These are phyloP conservation scores for Anastrepha ludens DNA, from an alignment of 1,140 invertebrate species.

Conservation along the genomic window DNA sequence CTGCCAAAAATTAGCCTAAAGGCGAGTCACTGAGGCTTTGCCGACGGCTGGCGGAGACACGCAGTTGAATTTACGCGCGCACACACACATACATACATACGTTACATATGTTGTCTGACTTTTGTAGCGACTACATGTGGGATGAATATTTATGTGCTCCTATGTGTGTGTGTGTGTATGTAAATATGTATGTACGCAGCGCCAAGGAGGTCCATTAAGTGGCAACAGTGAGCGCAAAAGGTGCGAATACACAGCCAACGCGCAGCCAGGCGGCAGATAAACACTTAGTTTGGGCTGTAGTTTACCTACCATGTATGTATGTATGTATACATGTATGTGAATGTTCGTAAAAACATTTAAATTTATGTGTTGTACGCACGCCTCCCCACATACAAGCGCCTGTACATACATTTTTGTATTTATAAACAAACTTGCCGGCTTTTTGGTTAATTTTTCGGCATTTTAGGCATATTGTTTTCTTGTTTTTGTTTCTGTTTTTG, in stretches of 20 bases:
- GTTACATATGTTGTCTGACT: background rate
- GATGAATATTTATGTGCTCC: constrained; percentile 9
- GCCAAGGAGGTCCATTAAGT: constrained; percentile 41
- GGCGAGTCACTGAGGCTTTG: constrained; percentile 13
- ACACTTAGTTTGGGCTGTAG: background rate
- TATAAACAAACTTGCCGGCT: constrained; percentile 3
- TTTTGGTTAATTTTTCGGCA: constrained; percentile 7
- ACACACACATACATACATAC: background rate
- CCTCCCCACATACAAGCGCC: background rate
- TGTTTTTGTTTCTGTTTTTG: too few relatives aligned
- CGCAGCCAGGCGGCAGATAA: background rate
- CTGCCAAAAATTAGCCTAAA: constrained; percentile 42
- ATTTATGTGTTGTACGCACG: constrained; percentile 2
- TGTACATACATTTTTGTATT: background rate
- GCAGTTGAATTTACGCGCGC: background rate
- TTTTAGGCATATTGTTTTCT: background rate
- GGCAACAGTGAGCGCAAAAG: constrained; percentile 5
- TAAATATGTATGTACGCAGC: background rate
- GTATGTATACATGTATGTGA: background rate
- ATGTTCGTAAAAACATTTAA: background rate
- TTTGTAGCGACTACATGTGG: constrained; percentile 3
- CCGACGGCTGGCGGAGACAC: constrained; percentile 27
- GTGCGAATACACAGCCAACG: background rate
- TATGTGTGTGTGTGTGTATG: background rate
- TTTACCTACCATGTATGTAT: background rate